Evolutionary conservation across 2,113 vertebrate genomes (phyloP).

Genomic region (Alouatta palliata): DNA sequence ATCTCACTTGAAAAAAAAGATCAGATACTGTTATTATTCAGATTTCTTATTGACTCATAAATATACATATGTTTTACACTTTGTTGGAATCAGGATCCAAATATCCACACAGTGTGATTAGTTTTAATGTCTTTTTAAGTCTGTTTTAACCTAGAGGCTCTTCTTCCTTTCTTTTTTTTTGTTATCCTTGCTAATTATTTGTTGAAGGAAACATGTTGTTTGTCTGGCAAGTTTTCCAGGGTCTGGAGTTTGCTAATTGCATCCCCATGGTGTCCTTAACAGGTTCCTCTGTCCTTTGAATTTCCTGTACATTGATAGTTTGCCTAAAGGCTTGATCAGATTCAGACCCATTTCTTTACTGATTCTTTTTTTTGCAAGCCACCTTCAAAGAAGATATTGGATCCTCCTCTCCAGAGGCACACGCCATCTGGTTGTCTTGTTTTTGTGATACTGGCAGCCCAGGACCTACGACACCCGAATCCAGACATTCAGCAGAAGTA

Average conservation of each 20-base stretch:
- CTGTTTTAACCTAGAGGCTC: background rate
- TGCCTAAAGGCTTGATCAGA: too few relatives aligned
- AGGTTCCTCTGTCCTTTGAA: background rate
- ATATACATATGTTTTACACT: background rate
- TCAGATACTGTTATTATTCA: background rate
- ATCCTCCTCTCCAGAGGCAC: fast-evolving
- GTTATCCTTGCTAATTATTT: background rate
- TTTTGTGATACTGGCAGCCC: background rate
- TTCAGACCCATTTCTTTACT: background rate
- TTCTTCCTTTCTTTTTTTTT: background rate
- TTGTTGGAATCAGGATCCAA: background rate
- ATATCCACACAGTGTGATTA: fast-evolving
- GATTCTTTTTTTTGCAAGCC: background rate
- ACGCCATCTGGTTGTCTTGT: background rate
- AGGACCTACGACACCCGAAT: fast-evolving
- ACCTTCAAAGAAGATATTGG: background rate
- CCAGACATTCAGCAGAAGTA: fast-evolving
- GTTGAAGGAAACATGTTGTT: fast-evolving
- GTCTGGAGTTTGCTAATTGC: background rate
- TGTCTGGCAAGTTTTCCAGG: too few relatives aligned
- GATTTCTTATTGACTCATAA: background rate
- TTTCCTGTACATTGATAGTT: background rate
- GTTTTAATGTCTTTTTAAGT: background rate
- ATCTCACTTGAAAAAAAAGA: background rate
- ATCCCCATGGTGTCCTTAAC: fast-evolving